phyloP scores from a whole-genome alignment of 1,140 invertebrate species.

The Trypoxylus dichotomus region DNA sequence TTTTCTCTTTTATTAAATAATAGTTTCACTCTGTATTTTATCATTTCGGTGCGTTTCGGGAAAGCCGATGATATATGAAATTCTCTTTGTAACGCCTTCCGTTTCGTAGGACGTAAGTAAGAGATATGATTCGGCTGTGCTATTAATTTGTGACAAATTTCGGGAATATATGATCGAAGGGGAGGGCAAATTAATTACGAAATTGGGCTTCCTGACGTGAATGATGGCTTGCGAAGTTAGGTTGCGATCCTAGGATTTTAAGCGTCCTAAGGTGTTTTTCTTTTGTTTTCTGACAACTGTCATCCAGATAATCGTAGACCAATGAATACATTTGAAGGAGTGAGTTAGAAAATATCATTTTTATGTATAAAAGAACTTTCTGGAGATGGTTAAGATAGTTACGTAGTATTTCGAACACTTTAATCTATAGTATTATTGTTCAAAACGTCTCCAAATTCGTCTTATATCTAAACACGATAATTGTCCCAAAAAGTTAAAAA shows the following conservation, averaged over 20 bases:
- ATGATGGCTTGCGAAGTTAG: neutral
- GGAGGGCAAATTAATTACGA: neutral
- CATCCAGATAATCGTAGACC: too few relatives aligned
- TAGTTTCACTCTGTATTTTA: constrained; percentile 18
- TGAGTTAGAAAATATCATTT: too few relatives aligned
- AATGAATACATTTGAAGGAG: too few relatives aligned
- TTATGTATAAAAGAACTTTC: too few relatives aligned
- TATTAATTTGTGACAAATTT: constrained; percentile 10
- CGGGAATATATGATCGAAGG: neutral
- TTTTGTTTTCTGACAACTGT: too few relatives aligned
- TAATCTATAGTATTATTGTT: too few relatives aligned
- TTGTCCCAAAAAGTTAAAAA: too few relatives aligned
- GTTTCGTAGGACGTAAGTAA: neutral
- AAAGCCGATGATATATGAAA: neutral
- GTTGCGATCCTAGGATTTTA: neutral
- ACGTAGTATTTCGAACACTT: too few relatives aligned
- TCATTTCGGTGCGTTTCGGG: neutral
- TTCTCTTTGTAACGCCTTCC: neutral
- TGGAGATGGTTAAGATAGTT: too few relatives aligned
- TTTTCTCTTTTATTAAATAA: neutral
- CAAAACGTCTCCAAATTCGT: too few relatives aligned
- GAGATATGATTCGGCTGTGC: neutral
- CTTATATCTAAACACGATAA: too few relatives aligned
- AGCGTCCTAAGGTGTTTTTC: neutral
- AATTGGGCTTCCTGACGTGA: neutral